phyloP scores from a whole-genome alignment of 2,113 vertebrate species.

The Mellivora capensis region DNA sequence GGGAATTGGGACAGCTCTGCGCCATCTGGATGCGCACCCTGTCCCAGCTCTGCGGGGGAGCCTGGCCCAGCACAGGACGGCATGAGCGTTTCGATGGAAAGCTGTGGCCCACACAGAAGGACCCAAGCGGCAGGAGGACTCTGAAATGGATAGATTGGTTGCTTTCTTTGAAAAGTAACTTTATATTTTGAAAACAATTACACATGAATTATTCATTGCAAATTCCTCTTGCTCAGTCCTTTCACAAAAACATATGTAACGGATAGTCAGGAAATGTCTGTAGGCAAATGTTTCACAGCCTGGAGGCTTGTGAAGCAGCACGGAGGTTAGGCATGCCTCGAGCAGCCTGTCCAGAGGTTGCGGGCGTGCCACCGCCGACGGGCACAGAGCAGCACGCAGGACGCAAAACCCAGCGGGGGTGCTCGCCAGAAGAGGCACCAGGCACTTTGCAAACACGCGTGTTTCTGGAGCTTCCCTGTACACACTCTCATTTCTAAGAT shows the following conservation, averaged over 20 bases:
- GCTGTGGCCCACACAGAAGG: fast-evolving
- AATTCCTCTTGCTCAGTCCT: conserved; percentile 48
- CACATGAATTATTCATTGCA: conserved; percentile 69
- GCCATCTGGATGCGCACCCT: fast-evolving
- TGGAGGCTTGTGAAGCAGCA: background rate
- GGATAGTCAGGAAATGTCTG: conserved; percentile 10
- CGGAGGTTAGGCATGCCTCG: fast-evolving
- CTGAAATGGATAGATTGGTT: background rate
- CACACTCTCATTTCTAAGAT: background rate
- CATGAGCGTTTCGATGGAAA: fast-evolving
- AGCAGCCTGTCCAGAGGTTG: background rate
- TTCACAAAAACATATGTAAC: conserved; percentile 51
- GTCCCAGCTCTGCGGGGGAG: fast-evolving
- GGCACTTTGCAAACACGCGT: fast-evolving
- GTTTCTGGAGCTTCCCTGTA: background rate
- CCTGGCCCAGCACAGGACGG: fast-evolving
- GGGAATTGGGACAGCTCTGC: fast-evolving
- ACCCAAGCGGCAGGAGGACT: background rate
- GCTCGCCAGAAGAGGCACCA: fast-evolving
- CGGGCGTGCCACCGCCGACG: fast-evolving
- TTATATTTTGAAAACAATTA: conserved; percentile 67
- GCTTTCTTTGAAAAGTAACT: conserved; percentile 45
- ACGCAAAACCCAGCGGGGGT: fast-evolving
- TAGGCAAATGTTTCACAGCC: conserved; percentile 51
- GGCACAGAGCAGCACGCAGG: fast-evolving